phyloP scores from a whole-genome alignment of 2,113 vertebrate genomes.

The Falco punctatus region DNA sequence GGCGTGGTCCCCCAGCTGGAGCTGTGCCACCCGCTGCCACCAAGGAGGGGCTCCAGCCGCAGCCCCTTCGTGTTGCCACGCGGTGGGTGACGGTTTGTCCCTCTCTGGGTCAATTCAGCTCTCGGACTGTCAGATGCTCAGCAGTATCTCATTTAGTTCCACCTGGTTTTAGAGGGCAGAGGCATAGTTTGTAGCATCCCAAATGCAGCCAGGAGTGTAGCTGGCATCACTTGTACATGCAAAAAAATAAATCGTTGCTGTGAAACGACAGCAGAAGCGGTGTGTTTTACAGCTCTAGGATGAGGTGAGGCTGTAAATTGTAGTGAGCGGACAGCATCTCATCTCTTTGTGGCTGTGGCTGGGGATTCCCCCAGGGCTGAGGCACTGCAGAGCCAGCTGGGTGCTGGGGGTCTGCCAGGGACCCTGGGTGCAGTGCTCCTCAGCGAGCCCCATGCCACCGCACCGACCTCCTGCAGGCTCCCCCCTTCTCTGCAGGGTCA shows the following conservation, averaged over 20 bases:
- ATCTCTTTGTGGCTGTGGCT: not conserved
- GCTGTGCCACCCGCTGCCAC: not conserved
- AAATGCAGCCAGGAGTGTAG: not conserved
- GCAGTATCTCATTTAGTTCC: not conserved
- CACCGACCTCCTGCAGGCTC: not conserved
- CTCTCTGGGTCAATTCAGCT: not conserved
- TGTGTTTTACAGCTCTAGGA: not conserved
- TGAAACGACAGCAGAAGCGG: rapidly evolving
- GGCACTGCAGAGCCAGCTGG: not conserved
- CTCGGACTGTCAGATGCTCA: not conserved
- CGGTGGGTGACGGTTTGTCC: rapidly evolving
- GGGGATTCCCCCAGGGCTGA: not conserved
- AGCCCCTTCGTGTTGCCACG: rapidly evolving
- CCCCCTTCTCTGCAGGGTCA: not conserved
- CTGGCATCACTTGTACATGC: not conserved
- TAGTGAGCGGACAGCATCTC: not conserved
- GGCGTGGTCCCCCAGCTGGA: not conserved
- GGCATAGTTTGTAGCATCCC: not conserved
- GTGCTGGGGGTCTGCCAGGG: not conserved
- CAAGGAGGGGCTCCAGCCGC: not conserved
- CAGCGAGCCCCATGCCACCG: not conserved
- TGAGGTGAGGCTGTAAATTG: not conserved
- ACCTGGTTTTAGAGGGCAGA: not conserved
- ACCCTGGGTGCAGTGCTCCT: not conserved
- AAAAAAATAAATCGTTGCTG: not conserved